phyloP scores from a whole-genome alignment of 2,888 invertebrate species.

The Thyatira batis region DNA sequence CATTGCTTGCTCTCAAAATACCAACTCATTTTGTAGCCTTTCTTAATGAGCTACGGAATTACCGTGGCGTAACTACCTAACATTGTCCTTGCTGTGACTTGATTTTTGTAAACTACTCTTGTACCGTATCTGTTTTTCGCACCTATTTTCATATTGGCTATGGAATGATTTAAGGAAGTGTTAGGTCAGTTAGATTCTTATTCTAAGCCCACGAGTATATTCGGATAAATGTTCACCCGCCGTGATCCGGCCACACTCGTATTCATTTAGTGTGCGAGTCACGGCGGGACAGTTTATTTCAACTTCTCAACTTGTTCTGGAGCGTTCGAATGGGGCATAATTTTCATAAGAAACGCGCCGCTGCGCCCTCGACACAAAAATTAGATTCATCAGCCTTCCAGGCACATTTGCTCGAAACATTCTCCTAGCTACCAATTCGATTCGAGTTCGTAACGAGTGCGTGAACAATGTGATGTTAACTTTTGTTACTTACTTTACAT shows the following conservation, averaged over 20 bases:
- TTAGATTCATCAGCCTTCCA: conserved; percentile 74
- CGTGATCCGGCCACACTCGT: conserved; percentile 26
- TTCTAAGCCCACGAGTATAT: conserved; percentile 15
- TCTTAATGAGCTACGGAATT: background rate
- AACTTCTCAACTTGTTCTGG: conserved; percentile 73
- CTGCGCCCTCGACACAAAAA: conserved; percentile 68
- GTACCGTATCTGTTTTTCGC: too few relatives aligned
- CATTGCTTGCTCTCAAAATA: background rate
- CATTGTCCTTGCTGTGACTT: too few relatives aligned
- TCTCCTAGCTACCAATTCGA: conserved; percentile 63
- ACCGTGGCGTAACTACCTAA: too few relatives aligned
- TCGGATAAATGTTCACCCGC: conserved; percentile 39
- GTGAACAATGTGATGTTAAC: conserved; percentile 63
- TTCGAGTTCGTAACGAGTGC: conserved; percentile 64
- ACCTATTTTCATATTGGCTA: too few relatives aligned
- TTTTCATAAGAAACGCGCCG: conserved; percentile 76
- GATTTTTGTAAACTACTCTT: too few relatives aligned
- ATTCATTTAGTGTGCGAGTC: conserved; percentile 67
- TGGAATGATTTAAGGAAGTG: too few relatives aligned
- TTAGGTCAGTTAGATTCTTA: background rate
- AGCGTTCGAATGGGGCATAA: conserved; percentile 77
- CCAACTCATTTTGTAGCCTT: background rate
- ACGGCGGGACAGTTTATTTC: conserved; percentile 78
- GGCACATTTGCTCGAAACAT: conserved; percentile 65
- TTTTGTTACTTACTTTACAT: conserved; percentile 52